A percentile compares a stretch with the other conserved stretches of the same genome.
These are phyloP conservation scores for Asarcornis scutulata DNA, from an alignment of 2,113 vertebrate species.

Conservation along the genomic window DNA sequence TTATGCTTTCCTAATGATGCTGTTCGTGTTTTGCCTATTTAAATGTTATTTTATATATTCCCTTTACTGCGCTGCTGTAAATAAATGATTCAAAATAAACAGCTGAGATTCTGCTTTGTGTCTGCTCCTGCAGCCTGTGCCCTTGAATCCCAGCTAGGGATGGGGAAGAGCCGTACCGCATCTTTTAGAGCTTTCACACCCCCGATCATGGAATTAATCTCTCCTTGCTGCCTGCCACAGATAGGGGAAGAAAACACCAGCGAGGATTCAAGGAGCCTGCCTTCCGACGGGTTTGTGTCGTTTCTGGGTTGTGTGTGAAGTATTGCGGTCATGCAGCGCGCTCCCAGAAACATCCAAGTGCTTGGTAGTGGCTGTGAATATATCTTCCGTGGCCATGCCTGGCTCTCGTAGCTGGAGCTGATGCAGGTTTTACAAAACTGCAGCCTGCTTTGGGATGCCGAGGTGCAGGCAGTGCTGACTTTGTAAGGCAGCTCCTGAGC, in stretches of 20 bases:
- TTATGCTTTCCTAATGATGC: conserved; percentile 51
- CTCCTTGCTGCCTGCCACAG: background rate
- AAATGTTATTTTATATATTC: conserved; percentile 34
- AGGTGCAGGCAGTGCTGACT: background rate
- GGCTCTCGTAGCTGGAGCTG: background rate
- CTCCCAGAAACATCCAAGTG: rapidly evolving
- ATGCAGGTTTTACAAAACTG: background rate
- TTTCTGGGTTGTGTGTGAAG: background rate
- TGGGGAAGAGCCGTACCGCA: background rate
- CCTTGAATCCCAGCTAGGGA: background rate
- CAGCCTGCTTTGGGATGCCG: background rate
- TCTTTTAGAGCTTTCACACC: background rate
- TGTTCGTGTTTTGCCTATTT: conserved; percentile 47
- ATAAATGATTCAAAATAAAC: background rate
- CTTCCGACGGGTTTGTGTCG: background rate
- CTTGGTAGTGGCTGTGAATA: background rate
- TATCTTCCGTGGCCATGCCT: background rate
- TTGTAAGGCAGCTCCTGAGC: background rate
- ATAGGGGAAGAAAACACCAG: background rate
- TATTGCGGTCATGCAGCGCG: background rate
- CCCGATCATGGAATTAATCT: background rate
- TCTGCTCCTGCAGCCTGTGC: background rate
- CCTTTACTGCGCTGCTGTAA: conserved; percentile 9
- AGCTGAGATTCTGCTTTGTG: background rate
- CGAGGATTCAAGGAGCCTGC: background rate